phyloP scores from a whole-genome alignment of 2,797 vertebrate species.

The Sebastes iracundus region DNA sequence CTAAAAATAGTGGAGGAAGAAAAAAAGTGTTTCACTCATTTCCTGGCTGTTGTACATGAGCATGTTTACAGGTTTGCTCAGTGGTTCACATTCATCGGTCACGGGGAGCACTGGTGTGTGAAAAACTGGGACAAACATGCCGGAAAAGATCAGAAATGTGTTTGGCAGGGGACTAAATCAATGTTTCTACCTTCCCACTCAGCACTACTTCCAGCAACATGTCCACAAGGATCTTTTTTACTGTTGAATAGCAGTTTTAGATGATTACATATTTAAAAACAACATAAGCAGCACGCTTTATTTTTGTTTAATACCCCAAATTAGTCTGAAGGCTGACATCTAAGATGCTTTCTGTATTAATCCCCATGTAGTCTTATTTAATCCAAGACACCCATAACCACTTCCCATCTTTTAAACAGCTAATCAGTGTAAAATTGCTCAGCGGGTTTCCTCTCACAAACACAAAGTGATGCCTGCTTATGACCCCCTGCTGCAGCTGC shows the following conservation, averaged over 20 bases:
- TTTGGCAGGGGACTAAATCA: conserved; percentile 41
- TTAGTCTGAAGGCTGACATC: background rate
- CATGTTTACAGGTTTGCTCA: conserved; percentile 59
- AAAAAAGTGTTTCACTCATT: conserved; percentile 45
- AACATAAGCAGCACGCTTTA: background rate
- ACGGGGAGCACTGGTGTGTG: conserved; percentile 39
- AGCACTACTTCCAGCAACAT: conserved; percentile 6
- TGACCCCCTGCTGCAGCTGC: conserved; percentile 51
- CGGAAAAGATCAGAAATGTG: conserved; percentile 59
- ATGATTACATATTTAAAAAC: conserved; percentile 5
- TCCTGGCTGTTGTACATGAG: conserved; percentile 56
- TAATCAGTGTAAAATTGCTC: conserved; percentile 60
- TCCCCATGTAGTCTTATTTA: conserved; percentile 14
- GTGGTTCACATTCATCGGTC: conserved; percentile 52
- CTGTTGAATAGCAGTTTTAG: background rate
- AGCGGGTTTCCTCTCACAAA: conserved; percentile 33
- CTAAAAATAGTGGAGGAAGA: conserved; percentile 55
- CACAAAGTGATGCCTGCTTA: conserved; percentile 41
- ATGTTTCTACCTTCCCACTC: conserved; percentile 51
- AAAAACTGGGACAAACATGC: conserved; percentile 63
- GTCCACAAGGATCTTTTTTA: conserved; percentile 2
- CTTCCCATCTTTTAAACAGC: conserved; percentile 49
- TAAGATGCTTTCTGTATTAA: conserved; percentile 12
- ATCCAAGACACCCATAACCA: conserved; percentile 19
- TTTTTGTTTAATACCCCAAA: conserved; percentile 1